Percentiles rank a stretch among this genome's conserved stretches.
phyloP scores from a whole-genome alignment of 1,140 invertebrate species.

The Trachymyrmex cornetzi region DNA sequence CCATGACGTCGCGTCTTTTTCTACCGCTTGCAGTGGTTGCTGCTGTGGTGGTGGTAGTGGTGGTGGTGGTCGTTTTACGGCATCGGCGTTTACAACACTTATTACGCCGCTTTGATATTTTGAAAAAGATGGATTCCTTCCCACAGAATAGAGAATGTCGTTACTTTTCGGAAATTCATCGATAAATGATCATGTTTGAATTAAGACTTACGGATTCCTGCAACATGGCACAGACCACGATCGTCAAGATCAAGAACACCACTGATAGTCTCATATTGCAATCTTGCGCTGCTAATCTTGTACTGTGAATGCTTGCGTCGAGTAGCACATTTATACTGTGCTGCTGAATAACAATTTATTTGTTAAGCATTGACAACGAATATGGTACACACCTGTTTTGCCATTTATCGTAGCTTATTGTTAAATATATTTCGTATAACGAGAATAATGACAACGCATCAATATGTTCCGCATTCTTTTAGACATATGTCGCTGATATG shows the following conservation, averaged over 20 bases:
- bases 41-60: background rate
- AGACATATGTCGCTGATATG: background rate
- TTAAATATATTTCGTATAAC: background rate
- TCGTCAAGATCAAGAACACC: slow-evolving; percentile 66
- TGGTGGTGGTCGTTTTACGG: background rate
- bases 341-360: slow-evolving; percentile 20
- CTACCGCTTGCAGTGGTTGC: background rate
- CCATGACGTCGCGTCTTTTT: slow-evolving; percentile 5
- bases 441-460: slow-evolving; percentile 5
- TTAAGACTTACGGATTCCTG: slow-evolving; percentile 42
- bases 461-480: slow-evolving; percentile 13
- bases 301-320: background rate
- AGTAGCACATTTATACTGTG: slow-evolving; percentile 59
- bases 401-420: background rate
- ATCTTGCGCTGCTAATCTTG: background rate
- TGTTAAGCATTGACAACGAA: slow-evolving; percentile 47
- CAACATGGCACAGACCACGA: slow-evolving; percentile 67
- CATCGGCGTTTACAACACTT: background rate
- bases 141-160: background rate
- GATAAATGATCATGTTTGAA: background rate
- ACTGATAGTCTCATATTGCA: slow-evolving; percentile 53
- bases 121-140: background rate
- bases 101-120: too few relatives aligned
- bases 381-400: slow-evolving; percentile 45
- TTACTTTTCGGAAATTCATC: background rate